These are phyloP conservation scores for Meteorus cinctellus DNA, from an alignment of 2,888 invertebrate genomes.

Conservation along the genomic window DNA sequence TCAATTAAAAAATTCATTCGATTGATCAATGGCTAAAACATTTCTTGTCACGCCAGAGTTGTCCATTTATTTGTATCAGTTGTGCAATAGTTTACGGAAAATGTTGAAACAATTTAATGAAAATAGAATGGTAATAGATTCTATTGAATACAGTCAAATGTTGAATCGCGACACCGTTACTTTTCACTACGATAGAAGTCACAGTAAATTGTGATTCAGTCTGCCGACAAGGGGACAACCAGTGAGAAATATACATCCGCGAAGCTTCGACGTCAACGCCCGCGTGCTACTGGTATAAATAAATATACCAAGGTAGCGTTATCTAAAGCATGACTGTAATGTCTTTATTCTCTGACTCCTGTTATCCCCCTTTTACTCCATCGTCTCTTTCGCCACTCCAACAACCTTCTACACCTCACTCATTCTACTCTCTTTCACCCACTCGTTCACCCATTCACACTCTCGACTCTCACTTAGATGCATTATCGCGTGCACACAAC, in stretches of 20 bases:
- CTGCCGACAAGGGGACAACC: slow-evolving; percentile 46
- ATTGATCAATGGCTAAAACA: no score
- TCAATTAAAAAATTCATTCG: no score
- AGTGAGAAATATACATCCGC: slow-evolving; percentile 38
- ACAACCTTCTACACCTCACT: background rate
- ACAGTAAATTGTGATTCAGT: slow-evolving; percentile 52
- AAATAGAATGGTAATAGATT: background rate
- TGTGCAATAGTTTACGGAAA: no score
- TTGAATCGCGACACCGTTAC: background rate
- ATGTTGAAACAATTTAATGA: background rate
- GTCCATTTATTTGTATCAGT: no score
- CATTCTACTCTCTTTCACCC: slow-evolving; percentile 14
- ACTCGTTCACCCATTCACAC: background rate
- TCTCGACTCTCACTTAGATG: slow-evolving; percentile 15
- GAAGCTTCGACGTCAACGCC: slow-evolving; percentile 41
- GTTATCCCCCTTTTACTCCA: slow-evolving; percentile 17
- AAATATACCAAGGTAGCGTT: slow-evolving; percentile 44
- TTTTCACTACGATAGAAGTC: slow-evolving; percentile 8
- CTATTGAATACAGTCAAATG: background rate
- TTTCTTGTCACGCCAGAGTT: no score
- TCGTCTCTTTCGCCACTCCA: background rate
- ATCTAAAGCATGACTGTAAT: slow-evolving; percentile 60
- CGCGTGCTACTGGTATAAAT: background rate
- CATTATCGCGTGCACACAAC: background rate
- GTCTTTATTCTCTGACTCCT: slow-evolving; percentile 55